phyloP scores from a whole-genome alignment of 1,140 invertebrate species.

The Philotrypesis tridentata region DNA sequence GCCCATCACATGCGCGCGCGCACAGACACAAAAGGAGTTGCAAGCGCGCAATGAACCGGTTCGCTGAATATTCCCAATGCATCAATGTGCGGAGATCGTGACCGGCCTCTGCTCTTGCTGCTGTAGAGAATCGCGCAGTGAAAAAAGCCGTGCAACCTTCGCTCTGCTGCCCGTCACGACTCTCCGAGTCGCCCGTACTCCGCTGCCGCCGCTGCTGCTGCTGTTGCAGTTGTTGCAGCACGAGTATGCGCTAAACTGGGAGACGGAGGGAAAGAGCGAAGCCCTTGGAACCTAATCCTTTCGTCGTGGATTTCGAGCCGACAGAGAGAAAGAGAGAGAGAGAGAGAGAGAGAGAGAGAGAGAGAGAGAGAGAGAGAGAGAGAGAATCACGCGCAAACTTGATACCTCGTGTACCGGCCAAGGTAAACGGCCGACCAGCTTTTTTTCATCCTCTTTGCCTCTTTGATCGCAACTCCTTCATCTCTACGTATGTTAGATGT shows the following conservation, averaged over 20 bases:
- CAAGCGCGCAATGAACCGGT: conserved; percentile 6
- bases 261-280: conserved; percentile 2
- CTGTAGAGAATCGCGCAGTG: neutral
- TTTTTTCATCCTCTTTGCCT: too few relatives aligned
- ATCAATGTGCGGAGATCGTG: conserved; percentile 9
- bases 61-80: neutral
- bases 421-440: neutral
- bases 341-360: too few relatives aligned
- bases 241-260: neutral
- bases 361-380: too few relatives aligned
- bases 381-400: conserved; percentile 2
- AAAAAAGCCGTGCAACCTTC: neutral
- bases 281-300: conserved; percentile 23
- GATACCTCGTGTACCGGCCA: neutral
- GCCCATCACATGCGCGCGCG: neutral
- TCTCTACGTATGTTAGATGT: neutral
- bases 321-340: neutral
- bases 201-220: too few relatives aligned
- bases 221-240: too few relatives aligned
- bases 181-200: neutral
- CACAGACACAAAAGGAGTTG: neutral
- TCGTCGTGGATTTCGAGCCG: conserved; percentile 5
- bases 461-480: too few relatives aligned
- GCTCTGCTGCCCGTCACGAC: neutral
- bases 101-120: neutral